Evolutionary conservation across 2,888 invertebrate genomes (phyloP).

Genomic region (Orgyia antiqua): DNA sequence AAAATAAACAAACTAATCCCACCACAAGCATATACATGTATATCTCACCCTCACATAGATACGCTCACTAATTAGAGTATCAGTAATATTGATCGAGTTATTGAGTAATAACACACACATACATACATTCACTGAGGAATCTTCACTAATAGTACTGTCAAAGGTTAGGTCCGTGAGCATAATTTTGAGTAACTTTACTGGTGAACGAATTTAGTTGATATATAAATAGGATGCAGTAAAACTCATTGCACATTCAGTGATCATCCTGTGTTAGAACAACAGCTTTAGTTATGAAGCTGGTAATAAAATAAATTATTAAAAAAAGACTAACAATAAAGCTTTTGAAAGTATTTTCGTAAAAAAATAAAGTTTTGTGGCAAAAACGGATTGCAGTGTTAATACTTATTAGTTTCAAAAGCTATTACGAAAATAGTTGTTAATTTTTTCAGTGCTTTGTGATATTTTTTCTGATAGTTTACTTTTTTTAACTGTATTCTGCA

Average conservation of each 20-base stretch:
- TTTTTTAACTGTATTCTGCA: no score
- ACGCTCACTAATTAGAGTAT: constrained; percentile 55
- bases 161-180: constrained; percentile 69
- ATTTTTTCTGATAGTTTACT: no score
- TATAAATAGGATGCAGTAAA: constrained; percentile 65
- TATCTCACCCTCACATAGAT: not conserved
- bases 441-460: no score
- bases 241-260: constrained; percentile 50
- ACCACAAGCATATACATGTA: constrained; percentile 27
- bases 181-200: constrained; percentile 50
- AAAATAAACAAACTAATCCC: constrained; percentile 29
- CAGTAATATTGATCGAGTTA: constrained; percentile 54
- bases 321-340: no score
- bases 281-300: constrained; percentile 72
- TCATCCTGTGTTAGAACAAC: constrained; percentile 43
- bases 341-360: not conserved
- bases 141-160: constrained; percentile 45
- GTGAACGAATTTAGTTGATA: constrained; percentile 69
- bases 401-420: no score
- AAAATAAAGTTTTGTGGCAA: constrained; percentile 4
- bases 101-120: constrained; percentile 52
- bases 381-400: constrained; percentile 28
- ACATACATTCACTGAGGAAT: constrained; percentile 18
- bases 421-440: no score
- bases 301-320: constrained; percentile 30